Base-by-base conservation (phyloP, 2,888 invertebrate species). In the Sphaeridia pumilis region DNA sequence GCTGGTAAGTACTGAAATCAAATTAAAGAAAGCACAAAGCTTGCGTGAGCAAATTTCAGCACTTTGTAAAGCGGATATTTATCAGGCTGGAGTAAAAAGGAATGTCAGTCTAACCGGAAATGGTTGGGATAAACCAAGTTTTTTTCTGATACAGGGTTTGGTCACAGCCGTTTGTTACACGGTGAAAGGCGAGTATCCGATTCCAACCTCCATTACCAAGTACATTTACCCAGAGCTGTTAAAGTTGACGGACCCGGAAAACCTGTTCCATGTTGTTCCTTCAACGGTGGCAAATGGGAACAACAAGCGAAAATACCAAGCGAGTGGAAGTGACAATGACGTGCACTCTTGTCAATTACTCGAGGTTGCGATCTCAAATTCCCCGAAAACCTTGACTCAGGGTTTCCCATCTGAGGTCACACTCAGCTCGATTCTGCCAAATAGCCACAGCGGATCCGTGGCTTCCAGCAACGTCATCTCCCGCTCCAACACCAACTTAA, bases 141-240 rank as follows among this genome's bases (percentile, higher is more conserved):
- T 46, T n/a, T 14, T 36, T 38, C 25, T 10, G 25, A 46, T 51
- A 5, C 50, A 60, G 60, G 60, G 60, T 1, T 25, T 53, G 1
- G 35, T 47, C 10, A n/a, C 58, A 17, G 49, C 57, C 17, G 21
- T 60, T 17, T 56, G 54, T 1, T 57, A 60, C 46, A 57, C 57
- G 10, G 36, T 56, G 7, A 55, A 58, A 27, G 49, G 56, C 43
- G 60, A 60, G 24, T 57, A 57, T 38, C 57, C 60, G 1, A 50
- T 60, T 31, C 55, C 55, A 12, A 28, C 35, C n/a, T 12, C 48
- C 3, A 5, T 52, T 36, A 48, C 47, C 7, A 43, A 51, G 36
- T 47, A 41, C 46, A 34, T 55, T 27, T 34, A 27, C 31, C 42
- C 50, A n/a, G 22, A 20, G 7, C 22, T 22, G 20, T 28, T 46